These are phyloP conservation scores for Labeo calbasu DNA, from an alignment of 2,797 vertebrate species.

Conservation along the genomic window DNA sequence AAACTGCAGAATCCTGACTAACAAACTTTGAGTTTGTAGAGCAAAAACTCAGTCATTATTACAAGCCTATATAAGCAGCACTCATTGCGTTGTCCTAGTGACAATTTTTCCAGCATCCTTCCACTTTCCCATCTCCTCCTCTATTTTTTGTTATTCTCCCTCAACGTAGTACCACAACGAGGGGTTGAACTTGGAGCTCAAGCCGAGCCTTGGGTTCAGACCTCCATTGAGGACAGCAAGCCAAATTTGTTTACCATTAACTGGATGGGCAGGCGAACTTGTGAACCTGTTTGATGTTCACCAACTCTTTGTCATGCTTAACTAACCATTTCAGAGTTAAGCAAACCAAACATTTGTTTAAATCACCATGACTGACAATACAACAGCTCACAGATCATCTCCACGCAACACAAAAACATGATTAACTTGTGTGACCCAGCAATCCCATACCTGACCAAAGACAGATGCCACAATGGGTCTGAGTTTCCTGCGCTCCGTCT, in stretches of 20 bases:
- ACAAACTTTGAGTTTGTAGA: neutral
- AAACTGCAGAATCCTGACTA: neutral
- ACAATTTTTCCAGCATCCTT: too few species aligned
- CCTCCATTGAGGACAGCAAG: too few species aligned
- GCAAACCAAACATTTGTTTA: neutral
- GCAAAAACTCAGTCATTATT: neutral
- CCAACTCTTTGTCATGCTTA: neutral
- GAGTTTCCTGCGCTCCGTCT: slow-evolving; percentile 69
- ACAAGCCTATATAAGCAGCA: too few species aligned
- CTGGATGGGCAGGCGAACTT: too few species aligned
- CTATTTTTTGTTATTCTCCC: too few species aligned
- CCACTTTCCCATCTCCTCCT: too few species aligned
- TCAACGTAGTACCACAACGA: too few species aligned
- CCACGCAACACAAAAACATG: neutral
- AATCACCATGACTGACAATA: neutral
- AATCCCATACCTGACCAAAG: slow-evolving; percentile 79
- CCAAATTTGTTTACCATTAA: too few species aligned
- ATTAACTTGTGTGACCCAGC: neutral
- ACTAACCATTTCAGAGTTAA: neutral
- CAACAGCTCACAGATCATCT: neutral
- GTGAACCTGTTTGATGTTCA: neutral
- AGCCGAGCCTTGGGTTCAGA: too few species aligned
- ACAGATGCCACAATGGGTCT: slow-evolving; percentile 79
- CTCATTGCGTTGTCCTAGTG: too few species aligned
- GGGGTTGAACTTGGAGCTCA: too few species aligned